A percentile compares a stretch with the other conserved stretches of the same genome.
phyloP scores from a whole-genome alignment of 2,797 vertebrate genomes.

The Enteromius argenteus region DNA sequence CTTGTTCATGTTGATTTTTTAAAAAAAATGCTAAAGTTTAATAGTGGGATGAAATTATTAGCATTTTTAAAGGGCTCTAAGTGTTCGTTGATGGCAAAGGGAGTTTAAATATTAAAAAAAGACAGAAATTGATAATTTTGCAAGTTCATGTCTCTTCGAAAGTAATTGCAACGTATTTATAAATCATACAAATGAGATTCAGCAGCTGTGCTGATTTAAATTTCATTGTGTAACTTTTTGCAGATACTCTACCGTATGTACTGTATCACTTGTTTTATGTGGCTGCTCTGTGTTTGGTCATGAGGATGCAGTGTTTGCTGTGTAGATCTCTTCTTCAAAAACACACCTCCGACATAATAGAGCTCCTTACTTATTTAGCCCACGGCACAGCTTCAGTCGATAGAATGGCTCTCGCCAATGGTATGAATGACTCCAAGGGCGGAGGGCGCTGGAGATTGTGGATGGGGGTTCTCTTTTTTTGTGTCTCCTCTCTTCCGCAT shows the following conservation, averaged over 20 bases:
- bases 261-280: slow-evolving; percentile 15
- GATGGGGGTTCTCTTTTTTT: slow-evolving; percentile 51
- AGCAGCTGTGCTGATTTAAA: neutral
- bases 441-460: slow-evolving; percentile 46
- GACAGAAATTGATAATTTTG: neutral
- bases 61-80: neutral
- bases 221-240: neutral
- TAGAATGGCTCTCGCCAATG: slow-evolving; percentile 49
- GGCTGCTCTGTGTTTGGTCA: slow-evolving; percentile 36
- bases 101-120: neutral
- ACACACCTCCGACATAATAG: slow-evolving; percentile 43
- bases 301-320: slow-evolving; percentile 42
- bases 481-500: slow-evolving; percentile 50
- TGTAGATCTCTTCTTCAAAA: slow-evolving; percentile 48
- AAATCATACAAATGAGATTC: neutral
- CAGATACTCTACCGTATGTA: neutral
- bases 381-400: slow-evolving; percentile 46
- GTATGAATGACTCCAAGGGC: slow-evolving; percentile 48
- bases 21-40: neutral
- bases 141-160: neutral
- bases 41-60: neutral
- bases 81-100: too few relatives aligned
- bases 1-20: neutral
- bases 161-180: neutral
- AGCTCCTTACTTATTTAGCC: slow-evolving; percentile 55